Conservation (phyloP, 2,888 invertebrate species). For the Diaperis boleti region DNA sequence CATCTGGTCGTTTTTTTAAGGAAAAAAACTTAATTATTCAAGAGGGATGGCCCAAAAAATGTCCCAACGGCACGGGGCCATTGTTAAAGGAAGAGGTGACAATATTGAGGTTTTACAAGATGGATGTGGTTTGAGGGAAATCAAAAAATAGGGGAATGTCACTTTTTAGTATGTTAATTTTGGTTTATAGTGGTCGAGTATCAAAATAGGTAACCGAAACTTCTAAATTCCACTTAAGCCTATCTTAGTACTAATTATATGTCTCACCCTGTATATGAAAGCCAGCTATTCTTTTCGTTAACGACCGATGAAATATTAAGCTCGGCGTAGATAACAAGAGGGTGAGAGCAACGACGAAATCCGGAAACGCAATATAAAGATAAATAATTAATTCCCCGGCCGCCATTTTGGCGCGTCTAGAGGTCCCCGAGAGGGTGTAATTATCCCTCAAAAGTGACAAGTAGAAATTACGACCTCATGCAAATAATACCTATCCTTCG, state of each 20-base stretch:
- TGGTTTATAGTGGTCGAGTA: no score
- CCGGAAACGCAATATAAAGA: slow-evolving; percentile 55
- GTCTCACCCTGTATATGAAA: background rate
- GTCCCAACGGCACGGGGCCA: slow-evolving; percentile 30
- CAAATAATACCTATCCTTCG: no score
- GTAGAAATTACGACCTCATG: slow-evolving; percentile 25
- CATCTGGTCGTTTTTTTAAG: slow-evolving; percentile 38
- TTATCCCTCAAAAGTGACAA: slow-evolving; percentile 30
- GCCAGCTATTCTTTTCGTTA: slow-evolving; percentile 13
- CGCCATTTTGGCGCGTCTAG: slow-evolving; percentile 53
- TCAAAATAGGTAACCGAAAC: no score
- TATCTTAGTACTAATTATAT: no score
- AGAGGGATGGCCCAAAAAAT: slow-evolving; percentile 24
- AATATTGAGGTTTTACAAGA: slow-evolving; percentile 20
- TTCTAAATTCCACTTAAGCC: no score
- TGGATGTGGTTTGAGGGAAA: slow-evolving; percentile 16
- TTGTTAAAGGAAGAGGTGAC: slow-evolving; percentile 28
- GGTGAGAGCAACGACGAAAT: slow-evolving; percentile 51
- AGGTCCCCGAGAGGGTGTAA: slow-evolving; percentile 33
- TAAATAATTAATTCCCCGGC: slow-evolving; percentile 60
- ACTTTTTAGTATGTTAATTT: no score
- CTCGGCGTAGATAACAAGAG: slow-evolving; percentile 30
- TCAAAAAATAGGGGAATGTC: no score
- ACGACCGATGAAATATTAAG: slow-evolving; percentile 33
- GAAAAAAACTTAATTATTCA: slow-evolving; percentile 31